Evolutionary conservation across 1,140 invertebrate species (phyloP).

Genomic region (Oscheius sp.): DNA sequence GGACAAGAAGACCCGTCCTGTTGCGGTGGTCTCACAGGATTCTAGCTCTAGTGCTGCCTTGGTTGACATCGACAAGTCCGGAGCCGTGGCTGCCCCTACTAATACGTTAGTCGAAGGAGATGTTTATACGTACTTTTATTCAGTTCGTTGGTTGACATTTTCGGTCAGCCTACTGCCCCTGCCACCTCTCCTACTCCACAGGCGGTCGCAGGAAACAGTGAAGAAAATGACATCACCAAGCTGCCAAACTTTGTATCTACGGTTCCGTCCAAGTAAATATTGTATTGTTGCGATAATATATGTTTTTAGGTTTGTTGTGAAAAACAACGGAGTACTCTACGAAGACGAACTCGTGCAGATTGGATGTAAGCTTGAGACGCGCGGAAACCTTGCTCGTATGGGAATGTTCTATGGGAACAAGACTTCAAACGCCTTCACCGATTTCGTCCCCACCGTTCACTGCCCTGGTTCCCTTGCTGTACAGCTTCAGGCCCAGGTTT

Average conservation of each 20-base stretch:
- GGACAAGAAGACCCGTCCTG: slow-evolving; percentile 56
- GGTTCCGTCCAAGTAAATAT: not conserved
- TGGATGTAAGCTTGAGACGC: slow-evolving; percentile 88
- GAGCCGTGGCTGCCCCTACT: slow-evolving; percentile 62
- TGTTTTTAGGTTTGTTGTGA: slow-evolving; percentile 80
- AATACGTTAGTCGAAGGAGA: too few species aligned
- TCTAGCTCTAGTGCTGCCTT: slow-evolving; percentile 74
- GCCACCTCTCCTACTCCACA: slow-evolving; percentile 10
- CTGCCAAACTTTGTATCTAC: slow-evolving; percentile 43
- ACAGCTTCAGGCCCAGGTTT: slow-evolving; percentile 50
- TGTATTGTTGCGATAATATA: slow-evolving; percentile 10
- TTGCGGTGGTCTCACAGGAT: slow-evolving; percentile 51
- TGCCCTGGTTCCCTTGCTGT: slow-evolving; percentile 74
- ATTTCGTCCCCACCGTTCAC: slow-evolving; percentile 72
- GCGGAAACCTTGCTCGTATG: slow-evolving; percentile 89
- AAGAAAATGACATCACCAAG: slow-evolving; percentile 67
- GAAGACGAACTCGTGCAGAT: slow-evolving; percentile 98
- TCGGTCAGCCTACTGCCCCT: slow-evolving; percentile 72
- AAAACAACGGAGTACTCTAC: slow-evolving; percentile 94
- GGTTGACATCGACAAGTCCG: slow-evolving; percentile 70
- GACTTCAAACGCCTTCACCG: slow-evolving; percentile 76
- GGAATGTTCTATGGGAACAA: slow-evolving; percentile 98
- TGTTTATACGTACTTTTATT: too few species aligned
- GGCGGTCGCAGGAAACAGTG: slow-evolving; percentile 31
- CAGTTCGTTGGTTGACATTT: slow-evolving; percentile 76